Evolutionary conservation across 2,888 invertebrate species (phyloP), one percentile per base, ranked within the genome.

Genomic region (Leptopilina drosophilae): DNA sequence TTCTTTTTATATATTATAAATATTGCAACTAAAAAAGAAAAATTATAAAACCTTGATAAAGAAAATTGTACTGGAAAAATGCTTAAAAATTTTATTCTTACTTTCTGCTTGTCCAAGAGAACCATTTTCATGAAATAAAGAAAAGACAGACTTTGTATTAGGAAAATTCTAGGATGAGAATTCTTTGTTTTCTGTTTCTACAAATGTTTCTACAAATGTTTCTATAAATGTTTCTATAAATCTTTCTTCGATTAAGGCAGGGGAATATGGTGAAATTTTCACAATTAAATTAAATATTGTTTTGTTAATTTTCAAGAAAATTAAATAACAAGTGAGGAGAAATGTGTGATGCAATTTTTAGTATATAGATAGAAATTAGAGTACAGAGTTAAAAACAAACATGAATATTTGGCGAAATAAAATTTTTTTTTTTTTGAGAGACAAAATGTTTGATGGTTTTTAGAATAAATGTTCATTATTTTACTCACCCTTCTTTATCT

Each of bases 401-500:
- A 62, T 8, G 15, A 20, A 62, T 33, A 33, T 33, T n/a, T 62
- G 62, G 15, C 20, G 62, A 62, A 5, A 26, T 26, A n/a, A 26
- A 40, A 73, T 56, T 73, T 56, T 42, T 8, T 73, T 56, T 42
- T 8, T 1, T 8, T 14, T 40, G 33, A 53, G 56, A 53, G 53
- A 42, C 8, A 42, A 42, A 8, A 5, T 42, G 5, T 42, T 42
- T 42, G 7, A 42, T 42, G 8, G 11, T 49, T 8, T 56, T 62
- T 33, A 11, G 67, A 12, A 11, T 49, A 49, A 49, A 49, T 9
- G 4, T 9, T 4, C 1, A 49, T 11, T 11, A 46, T 49, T 49
- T 49, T 9, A 83, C 95, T 93, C 92, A 98, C 97, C 99, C 99
- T 92, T 98, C 96, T 90, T 96, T 96, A 89, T 98, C 98, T 81